Base-by-base conservation (phyloP, 2,797 vertebrate species). In the Mormyrops boulengeri region DNA sequence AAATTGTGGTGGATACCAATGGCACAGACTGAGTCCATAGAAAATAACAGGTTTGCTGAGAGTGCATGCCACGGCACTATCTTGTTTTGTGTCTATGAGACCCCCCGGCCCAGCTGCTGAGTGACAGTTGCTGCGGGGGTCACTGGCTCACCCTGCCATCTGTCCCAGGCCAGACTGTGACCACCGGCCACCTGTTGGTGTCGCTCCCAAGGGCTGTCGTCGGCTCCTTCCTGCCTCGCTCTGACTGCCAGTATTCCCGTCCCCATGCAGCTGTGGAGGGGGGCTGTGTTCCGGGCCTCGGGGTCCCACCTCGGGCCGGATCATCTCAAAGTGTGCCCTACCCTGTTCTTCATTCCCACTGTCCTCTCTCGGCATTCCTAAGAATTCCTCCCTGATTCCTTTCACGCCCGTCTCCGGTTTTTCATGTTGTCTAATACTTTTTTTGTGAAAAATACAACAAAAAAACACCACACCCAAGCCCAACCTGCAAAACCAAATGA, bases 51-150 rank as follows among this genome's bases (percentile, higher is more conserved):
- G 49, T 38, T 55, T 38, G 22, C 88, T 26, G n/a, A 62, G 12
- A 84, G 88, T 66, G 69, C 88, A 66, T 41, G 49, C 62, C 57
- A 44, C 3, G 88, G 62, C 26, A 69, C 26, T 86, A 52, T 66
- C 90, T 90, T 89, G 38, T 89, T 89, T 89, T 14, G 44, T 14
- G 17, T 77, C 17, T 17, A 49, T 52, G 30, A 17, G 44, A 88
- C 90, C 14, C 38, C 73, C 34, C 6, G 0, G 17, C 73, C 60
- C 90, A 88, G 87, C 93, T 92, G 92, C 90, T 91, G 69, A 91
- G 87, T 44, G 90, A 91, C 95, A 95, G 94, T 94, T 95, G 95
- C 92, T 91, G 90, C 53, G 5, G 47, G 90, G 90, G 91, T 89
- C 90, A 82, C 88, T 88, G 73, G 88, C 17, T 84, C 52, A 44